phyloP scores from a whole-genome alignment of 2,888 invertebrate genomes.

The Chrysolina americana region DNA sequence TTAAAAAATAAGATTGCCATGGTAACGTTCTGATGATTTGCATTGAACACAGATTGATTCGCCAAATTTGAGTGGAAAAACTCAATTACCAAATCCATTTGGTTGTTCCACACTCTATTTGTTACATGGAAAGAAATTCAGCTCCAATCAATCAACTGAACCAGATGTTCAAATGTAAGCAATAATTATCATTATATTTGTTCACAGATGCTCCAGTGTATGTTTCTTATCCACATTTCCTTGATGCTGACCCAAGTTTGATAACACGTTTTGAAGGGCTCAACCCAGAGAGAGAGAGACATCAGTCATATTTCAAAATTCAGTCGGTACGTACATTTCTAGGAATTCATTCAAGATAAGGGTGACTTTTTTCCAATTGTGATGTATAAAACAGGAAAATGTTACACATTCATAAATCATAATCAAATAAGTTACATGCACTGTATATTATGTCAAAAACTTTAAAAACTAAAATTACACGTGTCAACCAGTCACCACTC shows the following conservation, averaged over 20 bases:
- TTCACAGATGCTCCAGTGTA: constrained; percentile 87
- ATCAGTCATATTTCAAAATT: constrained; percentile 86
- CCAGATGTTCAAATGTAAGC: constrained; percentile 7
- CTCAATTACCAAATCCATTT: no score
- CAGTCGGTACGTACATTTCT: constrained; percentile 79
- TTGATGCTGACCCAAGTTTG: constrained; percentile 81
- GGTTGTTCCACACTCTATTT: no score
- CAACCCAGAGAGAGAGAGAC: constrained; percentile 77
- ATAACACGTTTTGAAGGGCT: constrained; percentile 81
- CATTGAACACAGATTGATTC: no score
- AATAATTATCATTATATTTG: constrained; percentile 24
- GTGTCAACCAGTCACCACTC: no score
- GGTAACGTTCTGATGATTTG: no score
- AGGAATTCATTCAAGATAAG: background rate
- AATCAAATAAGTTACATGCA: no score
- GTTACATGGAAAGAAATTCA: background rate
- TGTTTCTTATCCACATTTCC: constrained; percentile 92
- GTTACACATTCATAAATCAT: no score
- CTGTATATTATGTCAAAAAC: no score
- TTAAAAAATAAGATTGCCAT: no score
- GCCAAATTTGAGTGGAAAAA: no score
- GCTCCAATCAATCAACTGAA: background rate
- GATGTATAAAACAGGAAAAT: no score
- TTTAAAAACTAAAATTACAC: no score
- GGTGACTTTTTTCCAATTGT: background rate